phyloP scores from a whole-genome alignment of 2,113 vertebrate genomes.

The Nymphicus hollandicus region DNA sequence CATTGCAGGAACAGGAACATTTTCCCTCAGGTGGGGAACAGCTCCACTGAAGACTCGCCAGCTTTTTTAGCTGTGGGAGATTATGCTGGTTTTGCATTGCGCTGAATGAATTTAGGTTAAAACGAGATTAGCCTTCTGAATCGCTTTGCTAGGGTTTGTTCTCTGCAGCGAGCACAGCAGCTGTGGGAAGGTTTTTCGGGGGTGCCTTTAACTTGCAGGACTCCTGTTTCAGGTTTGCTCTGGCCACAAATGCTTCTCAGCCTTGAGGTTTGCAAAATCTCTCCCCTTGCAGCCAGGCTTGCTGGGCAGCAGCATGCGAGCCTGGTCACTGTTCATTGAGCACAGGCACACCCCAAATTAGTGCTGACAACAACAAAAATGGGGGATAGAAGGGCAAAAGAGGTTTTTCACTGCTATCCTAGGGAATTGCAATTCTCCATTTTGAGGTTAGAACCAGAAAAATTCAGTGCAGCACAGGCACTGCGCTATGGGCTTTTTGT shows the following conservation, averaged over 20 bases:
- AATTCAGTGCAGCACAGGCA: fast-evolving
- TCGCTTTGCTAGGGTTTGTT: neutral
- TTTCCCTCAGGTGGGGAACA: neutral
- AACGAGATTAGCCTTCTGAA: slow-evolving; percentile 60
- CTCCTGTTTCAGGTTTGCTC: neutral
- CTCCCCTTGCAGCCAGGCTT: neutral
- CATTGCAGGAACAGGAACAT: neutral
- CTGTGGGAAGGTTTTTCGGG: neutral
- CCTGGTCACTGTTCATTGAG: neutral
- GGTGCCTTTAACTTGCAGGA: neutral
- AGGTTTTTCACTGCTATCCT: neutral
- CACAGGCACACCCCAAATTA: neutral
- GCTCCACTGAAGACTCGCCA: neutral
- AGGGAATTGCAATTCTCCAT: neutral
- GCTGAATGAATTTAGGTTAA: slow-evolving; percentile 50
- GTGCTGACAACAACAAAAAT: neutral
- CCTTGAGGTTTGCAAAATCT: neutral
- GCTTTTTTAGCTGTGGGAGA: neutral
- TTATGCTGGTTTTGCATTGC: neutral
- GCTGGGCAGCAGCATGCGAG: neutral
- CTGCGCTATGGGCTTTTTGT: neutral
- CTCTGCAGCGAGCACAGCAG: neutral
- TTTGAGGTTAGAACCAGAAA: neutral
- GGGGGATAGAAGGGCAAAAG: neutral
- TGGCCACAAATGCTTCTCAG: fast-evolving